Base-by-base conservation (phyloP, 2,797 vertebrate genomes). In the Threskiornis aethiopicus region DNA sequence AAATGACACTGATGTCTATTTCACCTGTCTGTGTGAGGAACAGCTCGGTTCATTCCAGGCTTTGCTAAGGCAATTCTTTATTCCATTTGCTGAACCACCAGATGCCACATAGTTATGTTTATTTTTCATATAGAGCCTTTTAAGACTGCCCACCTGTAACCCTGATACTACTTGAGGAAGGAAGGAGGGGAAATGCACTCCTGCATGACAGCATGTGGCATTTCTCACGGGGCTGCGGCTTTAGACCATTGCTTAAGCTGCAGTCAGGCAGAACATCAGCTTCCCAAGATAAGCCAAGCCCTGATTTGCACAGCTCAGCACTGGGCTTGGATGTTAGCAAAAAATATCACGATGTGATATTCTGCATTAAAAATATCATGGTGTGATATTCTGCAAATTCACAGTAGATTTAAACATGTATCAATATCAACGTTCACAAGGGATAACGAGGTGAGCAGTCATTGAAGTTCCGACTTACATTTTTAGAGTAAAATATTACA, bases 181-280 rank as follows among this genome's bases (percentile, higher is more conserved):
- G 46, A 94, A 78, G 49, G 39, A 78, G 49, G 39, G 42, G 22
- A 92, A 72, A 79, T 8, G 5, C 46, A 78, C 11, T 20, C 29
- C 16, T 21, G 12, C n/a, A 44, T 2, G 13, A 41, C 17, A 82
- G 29, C 0, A 0, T 19, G 16, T 14, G 28, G 35, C 1, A 0
- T 51, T 87, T 87, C 49, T 89, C 1, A 0, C 31, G 71, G 20
- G 42, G 46, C 41, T 78, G 19, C 11, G 81, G 49, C 39, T 70
- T 92, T 59, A 49, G 29, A 79, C 16, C 15, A 19, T 46, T 55
- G 17, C 25, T 84, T 80, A 41, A 16, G 29, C 21, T 62, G 8
- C 49, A 39, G 64, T 49, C 11, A 82, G 41, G n/a, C 31, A 76
- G 61, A 90, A 70, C 75, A 76, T 55, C 55, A 73, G 51, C 58